These are phyloP conservation scores for Chrysolina haemoptera DNA, from an alignment of 2,888 invertebrate species.

Conservation along the genomic window DNA sequence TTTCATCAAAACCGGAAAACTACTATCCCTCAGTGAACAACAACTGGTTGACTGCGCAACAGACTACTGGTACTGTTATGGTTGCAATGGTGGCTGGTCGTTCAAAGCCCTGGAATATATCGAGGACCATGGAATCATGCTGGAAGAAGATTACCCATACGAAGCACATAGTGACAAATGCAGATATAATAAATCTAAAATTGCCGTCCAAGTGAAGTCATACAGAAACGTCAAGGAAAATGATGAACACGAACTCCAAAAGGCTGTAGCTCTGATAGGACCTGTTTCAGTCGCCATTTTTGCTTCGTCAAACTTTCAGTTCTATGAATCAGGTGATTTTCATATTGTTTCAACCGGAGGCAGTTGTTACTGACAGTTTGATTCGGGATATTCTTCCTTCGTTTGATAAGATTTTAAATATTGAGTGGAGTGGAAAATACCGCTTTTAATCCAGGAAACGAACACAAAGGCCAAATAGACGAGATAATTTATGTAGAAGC, in stretches of 20 bases:
- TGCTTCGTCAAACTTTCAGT: conserved; percentile 37
- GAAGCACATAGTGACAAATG: conserved; percentile 36
- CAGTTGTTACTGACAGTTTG: too few species aligned
- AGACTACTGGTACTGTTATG: conserved; percentile 84
- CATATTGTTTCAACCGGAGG: too few species aligned
- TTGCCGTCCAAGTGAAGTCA: conserved; percentile 16
- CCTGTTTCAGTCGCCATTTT: conserved; percentile 51
- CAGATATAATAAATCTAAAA: conserved; percentile 1
- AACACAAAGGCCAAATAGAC: too few species aligned
- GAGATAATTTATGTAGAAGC: too few species aligned
- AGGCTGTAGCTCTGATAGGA: conserved; percentile 47
- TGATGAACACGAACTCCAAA: conserved; percentile 46
- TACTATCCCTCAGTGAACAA: conserved; percentile 91
- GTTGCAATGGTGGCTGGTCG: conserved; percentile 85
- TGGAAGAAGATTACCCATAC: conserved; percentile 48
- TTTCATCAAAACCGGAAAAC: conserved; percentile 81
- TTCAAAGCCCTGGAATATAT: too few species aligned
- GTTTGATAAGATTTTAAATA: too few species aligned
- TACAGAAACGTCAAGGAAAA: conserved; percentile 11
- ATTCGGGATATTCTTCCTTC: too few species aligned
- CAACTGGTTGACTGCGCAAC: conserved; percentile 88
- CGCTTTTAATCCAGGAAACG: too few species aligned
- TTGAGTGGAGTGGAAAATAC: too few species aligned
- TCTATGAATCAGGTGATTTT: conserved; percentile 42
- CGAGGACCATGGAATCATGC: too few species aligned